phyloP scores from a whole-genome alignment of 1,140 invertebrate genomes.

The roundworm (Caenorhabditis elegans) region WBcel235 BX284605.5:15513001-15513500 shows the following conservation, averaged over 20 bases:
- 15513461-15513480: conserved; percentile 23
- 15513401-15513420: neutral
- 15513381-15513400: no score
- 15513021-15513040: conserved; percentile 64
- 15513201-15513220: conserved; percentile 52
- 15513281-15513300: conserved; percentile 61
- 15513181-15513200: conserved; percentile 49
- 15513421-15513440: neutral
- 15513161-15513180: neutral
- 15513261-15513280: conserved; percentile 63
- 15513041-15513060: conserved; percentile 63
- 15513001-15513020: conserved; percentile 63
- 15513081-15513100: conserved; percentile 61
- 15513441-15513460: neutral
- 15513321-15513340: conserved; percentile 48
- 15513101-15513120: conserved; percentile 62
- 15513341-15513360: conserved; percentile 24
- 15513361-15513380: neutral
- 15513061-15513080: conserved; percentile 60
- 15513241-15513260: conserved; percentile 61
- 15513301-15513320: conserved; percentile 51
- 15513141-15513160: conserved; percentile 50
- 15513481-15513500: conserved; percentile 20
- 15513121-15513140: conserved; percentile 52
- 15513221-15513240: conserved; percentile 52